Conservation (phyloP, 64 coral and sea anemone genomes). For the Dendronephthya gigantea region DNA sequence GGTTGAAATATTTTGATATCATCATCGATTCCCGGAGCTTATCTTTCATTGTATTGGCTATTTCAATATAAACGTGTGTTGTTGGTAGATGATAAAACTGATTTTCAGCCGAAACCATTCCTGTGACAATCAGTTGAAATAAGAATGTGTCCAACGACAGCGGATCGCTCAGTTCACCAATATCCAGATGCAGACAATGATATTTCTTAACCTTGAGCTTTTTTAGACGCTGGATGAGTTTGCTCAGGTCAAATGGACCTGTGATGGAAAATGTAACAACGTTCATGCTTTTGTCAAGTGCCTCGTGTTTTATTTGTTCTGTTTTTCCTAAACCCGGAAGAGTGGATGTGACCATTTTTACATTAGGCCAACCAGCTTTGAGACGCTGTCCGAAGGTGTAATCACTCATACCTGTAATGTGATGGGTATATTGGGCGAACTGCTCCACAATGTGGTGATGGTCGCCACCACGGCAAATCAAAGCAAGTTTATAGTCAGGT, state of each 20-base stretch:
- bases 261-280: slow-evolving; percentile 47
- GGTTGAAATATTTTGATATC: slow-evolving; percentile 42
- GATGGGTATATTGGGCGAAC: slow-evolving; percentile 44
- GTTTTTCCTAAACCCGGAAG: slow-evolving; percentile 82
- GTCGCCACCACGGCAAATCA: slow-evolving; percentile 71
- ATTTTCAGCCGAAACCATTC: too few species aligned
- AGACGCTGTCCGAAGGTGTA: slow-evolving; percentile 35
- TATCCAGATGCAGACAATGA: slow-evolving; percentile 60
- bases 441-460: slow-evolving; percentile 85
- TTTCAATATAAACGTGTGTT: slow-evolving; percentile 35
- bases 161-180: slow-evolving; percentile 33
- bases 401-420: slow-evolving; percentile 62
- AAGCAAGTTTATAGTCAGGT: slow-evolving; percentile 46
- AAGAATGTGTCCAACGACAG: slow-evolving; percentile 35
- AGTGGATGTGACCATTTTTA: slow-evolving; percentile 52
- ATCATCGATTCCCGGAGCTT: slow-evolving; percentile 32
- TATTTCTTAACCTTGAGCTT: slow-evolving; percentile 24
- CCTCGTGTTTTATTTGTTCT: slow-evolving; percentile 49
- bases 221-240: slow-evolving; percentile 36
- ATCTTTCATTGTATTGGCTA: slow-evolving; percentile 44
- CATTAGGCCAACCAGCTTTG: slow-evolving; percentile 30
- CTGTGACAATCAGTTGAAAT: slow-evolving; percentile 45
- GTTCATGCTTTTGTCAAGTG: slow-evolving; percentile 25
- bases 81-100: slow-evolving; percentile 37
- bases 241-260: too few species aligned